Conservation (phyloP, 2,797 vertebrate genomes). For the Huso huso region DNA sequence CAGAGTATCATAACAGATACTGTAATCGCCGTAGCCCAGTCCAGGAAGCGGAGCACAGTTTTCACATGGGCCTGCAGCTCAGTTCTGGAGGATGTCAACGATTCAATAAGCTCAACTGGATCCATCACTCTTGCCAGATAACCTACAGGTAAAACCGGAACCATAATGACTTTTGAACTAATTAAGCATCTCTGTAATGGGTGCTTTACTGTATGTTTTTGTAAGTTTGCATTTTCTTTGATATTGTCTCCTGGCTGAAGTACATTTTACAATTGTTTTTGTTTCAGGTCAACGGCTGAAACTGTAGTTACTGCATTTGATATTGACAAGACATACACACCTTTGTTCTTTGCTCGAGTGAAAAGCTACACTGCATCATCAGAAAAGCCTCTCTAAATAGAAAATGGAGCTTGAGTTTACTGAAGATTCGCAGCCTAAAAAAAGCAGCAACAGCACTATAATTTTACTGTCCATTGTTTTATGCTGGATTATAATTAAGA, state of each 20-base stretch:
- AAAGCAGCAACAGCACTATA: background rate
- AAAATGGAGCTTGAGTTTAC: constrained; percentile 12
- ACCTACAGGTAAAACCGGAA: constrained; percentile 70
- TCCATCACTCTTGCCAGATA: constrained; percentile 95
- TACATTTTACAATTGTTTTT: too few species aligned
- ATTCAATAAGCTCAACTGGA: constrained; percentile 90
- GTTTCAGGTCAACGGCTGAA: constrained; percentile 78
- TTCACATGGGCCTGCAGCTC: constrained; percentile 87
- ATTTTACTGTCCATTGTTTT: constrained; percentile 22
- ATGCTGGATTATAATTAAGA: constrained; percentile 29
- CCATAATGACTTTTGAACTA: too few species aligned
- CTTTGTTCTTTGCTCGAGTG: constrained; percentile 89
- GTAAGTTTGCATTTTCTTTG: too few species aligned
- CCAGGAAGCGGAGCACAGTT: constrained; percentile 81
- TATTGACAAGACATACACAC: constrained; percentile 91
- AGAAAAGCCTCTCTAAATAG: constrained; percentile 77
- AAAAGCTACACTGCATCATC: constrained; percentile 93
- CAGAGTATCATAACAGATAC: constrained; percentile 68
- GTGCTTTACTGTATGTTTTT: too few species aligned
- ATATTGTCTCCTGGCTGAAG: too few species aligned
- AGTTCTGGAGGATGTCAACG: constrained; percentile 83
- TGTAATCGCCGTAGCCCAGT: constrained; percentile 68
- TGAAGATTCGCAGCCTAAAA: background rate
- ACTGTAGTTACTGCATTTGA: constrained; percentile 86
- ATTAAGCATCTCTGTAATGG: too few species aligned